These are phyloP conservation scores for Aurelia sp. DNA, from an alignment of 30 jellyfish, hydroid and myxozoan species.

Conservation along the genomic window DNA sequence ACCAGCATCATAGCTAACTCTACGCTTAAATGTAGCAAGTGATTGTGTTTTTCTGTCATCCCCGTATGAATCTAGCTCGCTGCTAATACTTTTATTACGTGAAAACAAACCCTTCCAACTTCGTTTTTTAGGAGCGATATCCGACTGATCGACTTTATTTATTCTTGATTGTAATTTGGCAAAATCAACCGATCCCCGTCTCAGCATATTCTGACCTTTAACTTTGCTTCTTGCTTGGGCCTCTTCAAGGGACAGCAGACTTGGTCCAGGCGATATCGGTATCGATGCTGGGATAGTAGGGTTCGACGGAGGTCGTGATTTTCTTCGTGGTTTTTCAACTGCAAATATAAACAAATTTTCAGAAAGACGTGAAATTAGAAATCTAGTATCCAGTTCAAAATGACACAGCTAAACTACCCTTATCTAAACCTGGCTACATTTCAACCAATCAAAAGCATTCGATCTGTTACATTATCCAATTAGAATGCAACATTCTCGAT, in stretches of 20 bases:
- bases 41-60: constrained; percentile 47
- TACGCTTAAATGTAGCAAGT: constrained; percentile 49
- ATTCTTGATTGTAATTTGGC: constrained; percentile 17
- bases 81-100: constrained; percentile 67
- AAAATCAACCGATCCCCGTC: constrained; percentile 77
- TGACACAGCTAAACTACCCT: neutral
- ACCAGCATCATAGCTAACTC: constrained; percentile 54
- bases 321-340: constrained; percentile 70
- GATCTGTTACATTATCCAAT: too few relatives aligned
- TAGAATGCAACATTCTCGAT: too few relatives aligned
- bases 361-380: neutral
- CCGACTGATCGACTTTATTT: constrained; percentile 31
- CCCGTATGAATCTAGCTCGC: constrained; percentile 52
- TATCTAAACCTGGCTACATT: too few relatives aligned
- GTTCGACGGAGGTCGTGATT: constrained; percentile 74
- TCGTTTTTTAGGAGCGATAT: constrained; percentile 73
- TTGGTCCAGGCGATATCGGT: constrained; percentile 95
- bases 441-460: too few relatives aligned
- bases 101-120: constrained; percentile 92
- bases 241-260: constrained; percentile 92
- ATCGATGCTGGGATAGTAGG: constrained; percentile 87
- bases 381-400: neutral
- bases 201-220: constrained; percentile 53
- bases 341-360: constrained; percentile 15
- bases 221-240: constrained; percentile 92